phyloP scores from a whole-genome alignment of 2,888 invertebrate species.

The Drosophila acutilabella region DNA sequence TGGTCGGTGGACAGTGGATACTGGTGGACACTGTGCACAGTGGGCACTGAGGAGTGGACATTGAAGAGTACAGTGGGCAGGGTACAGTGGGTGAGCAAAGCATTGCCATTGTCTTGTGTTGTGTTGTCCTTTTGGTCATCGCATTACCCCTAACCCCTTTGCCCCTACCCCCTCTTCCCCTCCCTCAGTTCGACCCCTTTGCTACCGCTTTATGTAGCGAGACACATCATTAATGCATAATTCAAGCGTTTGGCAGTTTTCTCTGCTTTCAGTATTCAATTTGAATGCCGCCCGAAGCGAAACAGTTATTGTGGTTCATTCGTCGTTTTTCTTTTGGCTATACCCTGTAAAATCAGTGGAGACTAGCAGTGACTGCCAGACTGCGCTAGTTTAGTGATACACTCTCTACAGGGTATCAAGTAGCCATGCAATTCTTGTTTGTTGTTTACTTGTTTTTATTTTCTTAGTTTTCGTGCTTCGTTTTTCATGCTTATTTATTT shows the following conservation, averaged over 20 bases:
- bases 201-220: conserved; percentile 47
- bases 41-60: conserved; percentile 10
- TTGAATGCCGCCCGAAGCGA: conserved; percentile 78
- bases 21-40: not conserved
- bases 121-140: conserved; percentile 35
- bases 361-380: not conserved
- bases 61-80: not conserved
- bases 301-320: conserved; percentile 47
- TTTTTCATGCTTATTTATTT: conserved; percentile 74
- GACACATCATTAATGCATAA: conserved; percentile 80
- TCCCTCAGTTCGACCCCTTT: conserved; percentile 12
- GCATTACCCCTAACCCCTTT: conserved; percentile 3
- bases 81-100: conserved; percentile 22
- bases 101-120: conserved; percentile 54
- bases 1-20: not conserved
- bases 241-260: conserved; percentile 79
- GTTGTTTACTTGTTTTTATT: conserved; percentile 12
- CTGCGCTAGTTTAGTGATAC: not conserved
- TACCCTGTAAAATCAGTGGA: not conserved
- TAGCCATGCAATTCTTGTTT: not conserved
- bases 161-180: conserved; percentile 15
- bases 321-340: conserved; percentile 15
- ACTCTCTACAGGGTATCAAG: conserved; percentile 6
- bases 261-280: conserved; percentile 78
- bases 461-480: conserved; percentile 47